Evolutionary conservation across 1,140 invertebrate species (phyloP).

Genomic region (Diuraphis noxia): DNA sequence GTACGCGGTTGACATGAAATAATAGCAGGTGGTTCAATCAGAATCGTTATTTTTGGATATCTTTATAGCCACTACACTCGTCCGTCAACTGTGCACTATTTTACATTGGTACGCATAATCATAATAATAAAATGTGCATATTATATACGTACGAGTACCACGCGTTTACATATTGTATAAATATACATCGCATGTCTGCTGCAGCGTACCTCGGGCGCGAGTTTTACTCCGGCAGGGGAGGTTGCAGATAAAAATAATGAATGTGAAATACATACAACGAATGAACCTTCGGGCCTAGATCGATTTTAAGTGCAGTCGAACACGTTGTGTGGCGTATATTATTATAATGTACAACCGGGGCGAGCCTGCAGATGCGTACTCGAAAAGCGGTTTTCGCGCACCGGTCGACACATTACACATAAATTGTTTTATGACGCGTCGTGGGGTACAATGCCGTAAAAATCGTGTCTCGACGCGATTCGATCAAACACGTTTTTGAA

Average conservation of each 20-base stretch:
- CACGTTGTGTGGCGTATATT: neutral
- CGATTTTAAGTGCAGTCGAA: neutral
- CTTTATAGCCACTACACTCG: neutral
- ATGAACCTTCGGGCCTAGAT: neutral
- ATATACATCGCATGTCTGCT: neutral
- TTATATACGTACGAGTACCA: neutral
- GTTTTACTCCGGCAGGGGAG: neutral
- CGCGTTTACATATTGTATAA: neutral
- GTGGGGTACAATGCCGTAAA: neutral
- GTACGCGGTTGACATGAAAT: neutral
- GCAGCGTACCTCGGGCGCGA: neutral
- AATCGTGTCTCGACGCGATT: neutral
- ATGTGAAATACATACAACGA: neutral
- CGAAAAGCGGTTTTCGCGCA: neutral
- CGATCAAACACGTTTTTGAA: neutral
- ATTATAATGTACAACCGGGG: neutral
- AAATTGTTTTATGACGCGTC: neutral
- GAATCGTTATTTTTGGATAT: neutral
- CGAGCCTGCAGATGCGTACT: neutral
- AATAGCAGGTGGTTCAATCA: neutral
- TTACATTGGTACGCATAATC: neutral
- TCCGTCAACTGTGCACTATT: neutral
- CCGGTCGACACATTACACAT: neutral
- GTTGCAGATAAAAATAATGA: constrained; percentile 9
- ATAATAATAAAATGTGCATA: neutral